A percentile compares a stretch with the other conserved stretches of the same genome.
phyloP scores from a whole-genome alignment of 1,140 invertebrate species.

The Cataglyphis hispanica region DNA sequence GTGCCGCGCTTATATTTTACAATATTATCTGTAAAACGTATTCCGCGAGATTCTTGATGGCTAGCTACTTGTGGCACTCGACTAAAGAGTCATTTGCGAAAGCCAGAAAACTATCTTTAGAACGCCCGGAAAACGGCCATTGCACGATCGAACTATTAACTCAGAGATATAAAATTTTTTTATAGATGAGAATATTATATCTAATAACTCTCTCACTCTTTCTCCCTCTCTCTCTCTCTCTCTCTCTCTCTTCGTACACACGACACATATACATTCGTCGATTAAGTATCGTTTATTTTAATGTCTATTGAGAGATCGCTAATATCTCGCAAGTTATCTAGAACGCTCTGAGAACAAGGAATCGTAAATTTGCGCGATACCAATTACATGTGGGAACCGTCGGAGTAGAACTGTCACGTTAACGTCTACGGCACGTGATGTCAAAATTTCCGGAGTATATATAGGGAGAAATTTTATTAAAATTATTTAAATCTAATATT shows the following conservation, averaged over 20 bases:
- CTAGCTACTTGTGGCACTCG: slow-evolving; percentile 19
- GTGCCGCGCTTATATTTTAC: slow-evolving; percentile 25
- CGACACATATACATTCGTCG: background rate
- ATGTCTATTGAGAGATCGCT: slow-evolving; percentile 4
- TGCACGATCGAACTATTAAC: slow-evolving; percentile 41
- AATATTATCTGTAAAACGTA: slow-evolving; percentile 45
- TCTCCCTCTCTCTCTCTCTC: too few relatives aligned
- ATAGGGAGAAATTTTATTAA: slow-evolving; percentile 52
- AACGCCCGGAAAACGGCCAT: slow-evolving; percentile 25
- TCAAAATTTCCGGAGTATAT: background rate
- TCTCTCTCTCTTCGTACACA: background rate
- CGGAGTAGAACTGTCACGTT: background rate
- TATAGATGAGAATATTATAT: background rate
- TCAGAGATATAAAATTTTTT: slow-evolving; percentile 8
- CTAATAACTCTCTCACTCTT: too few relatives aligned
- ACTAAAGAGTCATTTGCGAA: slow-evolving; percentile 52
- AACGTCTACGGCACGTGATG: background rate
- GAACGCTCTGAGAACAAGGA: slow-evolving; percentile 14
- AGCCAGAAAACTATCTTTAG: slow-evolving; percentile 34
- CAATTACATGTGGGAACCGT: slow-evolving; percentile 24
- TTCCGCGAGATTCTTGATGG: slow-evolving; percentile 30
- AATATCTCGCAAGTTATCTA: slow-evolving; percentile 26
- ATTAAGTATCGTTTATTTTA: slow-evolving; percentile 28
- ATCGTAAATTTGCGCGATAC: slow-evolving; percentile 25
- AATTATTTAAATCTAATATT: slow-evolving; percentile 61